Percentiles rank a stretch among this genome's conserved stretches.
Conservation (phyloP, 2,888 invertebrate species). For the Chironomus tentans region DNA sequence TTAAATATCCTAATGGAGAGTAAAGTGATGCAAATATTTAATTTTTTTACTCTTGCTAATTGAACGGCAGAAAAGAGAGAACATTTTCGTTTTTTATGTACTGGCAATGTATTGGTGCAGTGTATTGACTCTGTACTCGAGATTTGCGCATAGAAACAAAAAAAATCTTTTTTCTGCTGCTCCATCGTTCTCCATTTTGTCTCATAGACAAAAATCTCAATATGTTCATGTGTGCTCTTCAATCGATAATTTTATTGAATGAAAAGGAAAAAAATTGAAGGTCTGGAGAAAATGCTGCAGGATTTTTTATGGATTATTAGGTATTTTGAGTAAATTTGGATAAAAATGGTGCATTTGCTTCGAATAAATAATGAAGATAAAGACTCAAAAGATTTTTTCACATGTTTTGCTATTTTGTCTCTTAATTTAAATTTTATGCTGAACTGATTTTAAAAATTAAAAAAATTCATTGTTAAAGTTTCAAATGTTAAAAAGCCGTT, state of each 20-base stretch:
- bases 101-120: not conserved
- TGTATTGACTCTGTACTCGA: not conserved
- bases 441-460: too few relatives aligned
- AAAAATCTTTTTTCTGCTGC: not conserved
- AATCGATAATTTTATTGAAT: not conserved
- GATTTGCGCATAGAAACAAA: constrained; percentile 18
- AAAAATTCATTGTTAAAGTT: not conserved
- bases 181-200: constrained; percentile 24
- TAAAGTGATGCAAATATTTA: constrained; percentile 23
- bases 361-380: too few relatives aligned
- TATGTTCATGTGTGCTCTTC: not conserved
- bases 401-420: too few relatives aligned
- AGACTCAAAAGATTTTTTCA: too few relatives aligned
- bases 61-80: not conserved
- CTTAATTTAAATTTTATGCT: too few relatives aligned
- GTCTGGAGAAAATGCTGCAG: not conserved
- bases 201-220: not conserved
- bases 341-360: not conserved
- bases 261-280: too few relatives aligned
- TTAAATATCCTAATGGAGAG: constrained; percentile 23
- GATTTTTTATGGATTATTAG: not conserved
- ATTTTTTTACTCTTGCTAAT: not conserved
- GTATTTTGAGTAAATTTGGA: not conserved
- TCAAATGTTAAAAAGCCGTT: not conserved
- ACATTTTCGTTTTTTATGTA: not conserved